Evolutionary conservation across 2,113 vertebrate species (phyloP).

Genomic region (Garra rufa): DNA sequence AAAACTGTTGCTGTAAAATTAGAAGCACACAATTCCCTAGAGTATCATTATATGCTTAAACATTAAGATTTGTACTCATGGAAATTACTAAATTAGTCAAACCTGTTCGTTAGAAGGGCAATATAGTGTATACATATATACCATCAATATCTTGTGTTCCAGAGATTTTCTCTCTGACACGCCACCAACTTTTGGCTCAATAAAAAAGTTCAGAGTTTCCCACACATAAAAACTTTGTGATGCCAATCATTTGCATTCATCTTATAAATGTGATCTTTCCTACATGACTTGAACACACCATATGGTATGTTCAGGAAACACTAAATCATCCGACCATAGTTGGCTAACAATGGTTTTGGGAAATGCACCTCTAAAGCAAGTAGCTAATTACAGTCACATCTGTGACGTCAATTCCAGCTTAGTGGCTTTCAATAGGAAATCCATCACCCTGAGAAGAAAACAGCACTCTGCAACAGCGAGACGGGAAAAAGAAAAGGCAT

Average conservation of each 20-base stretch:
- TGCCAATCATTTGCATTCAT: not conserved
- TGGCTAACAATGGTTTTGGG: not conserved
- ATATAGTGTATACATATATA: too few relatives aligned
- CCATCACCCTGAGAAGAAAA: not conserved
- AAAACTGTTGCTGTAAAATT: too few relatives aligned
- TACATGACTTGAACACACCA: not conserved
- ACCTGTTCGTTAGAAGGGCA: too few relatives aligned
- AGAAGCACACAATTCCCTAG: too few relatives aligned
- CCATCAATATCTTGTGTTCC: too few relatives aligned
- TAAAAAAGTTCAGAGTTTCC: not conserved
- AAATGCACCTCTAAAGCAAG: not conserved
- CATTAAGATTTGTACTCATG: too few relatives aligned
- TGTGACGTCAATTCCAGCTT: not conserved
- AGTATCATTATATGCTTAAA: too few relatives aligned
- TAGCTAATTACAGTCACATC: not conserved
- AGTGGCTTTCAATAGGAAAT: not conserved
- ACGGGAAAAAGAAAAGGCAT: not conserved
- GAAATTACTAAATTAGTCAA: too few relatives aligned
- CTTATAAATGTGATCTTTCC: not conserved
- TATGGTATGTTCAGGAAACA: not conserved
- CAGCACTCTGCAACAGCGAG: not conserved
- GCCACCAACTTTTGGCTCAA: not conserved
- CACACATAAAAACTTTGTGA: not conserved
- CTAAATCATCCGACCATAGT: not conserved
- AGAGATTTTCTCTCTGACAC: not conserved